Base-by-base conservation (phyloP, 2,113 vertebrate species). In the Thamnophis sirtalis region DNA sequence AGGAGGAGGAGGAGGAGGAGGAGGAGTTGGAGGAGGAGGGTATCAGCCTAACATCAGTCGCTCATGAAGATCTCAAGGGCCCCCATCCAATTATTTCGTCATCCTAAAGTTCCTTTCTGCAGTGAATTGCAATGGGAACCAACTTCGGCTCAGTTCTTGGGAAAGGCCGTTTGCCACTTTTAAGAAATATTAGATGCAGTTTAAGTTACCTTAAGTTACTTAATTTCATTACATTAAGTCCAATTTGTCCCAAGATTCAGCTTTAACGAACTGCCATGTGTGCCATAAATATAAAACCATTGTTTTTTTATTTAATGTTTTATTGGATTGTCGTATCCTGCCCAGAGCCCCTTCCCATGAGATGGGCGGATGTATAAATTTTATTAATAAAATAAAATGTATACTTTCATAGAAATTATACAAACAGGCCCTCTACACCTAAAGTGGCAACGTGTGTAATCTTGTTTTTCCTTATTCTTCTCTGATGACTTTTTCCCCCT, bases 51-150 rank as follows among this genome's bases (percentile, higher is more conserved):
- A 87, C 0, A 0, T 91, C 38, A 89, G 94, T 92, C 92, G 33
- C 56, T 54, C 80, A 0, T 87, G 90, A 90, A 88, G 56, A 3
- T n/a, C 92, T 93, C 89, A 90, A 88, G 90, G 93, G 92, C 85
- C 56, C 91, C 92, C 49, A 85, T 38, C 89, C 89, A 90, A 53
- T 85, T 91, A 87, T 90, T 92, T 94, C 9, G 93, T 93, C 87
- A 33, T 86, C 80, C 10, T 88, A 51, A 89, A 86, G 11, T 3
- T 86, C 49, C 15, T 28, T 2, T 93, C 73, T 58, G n/a, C 50
- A 93, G 43, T 19, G n/a, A 92, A 89, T 56, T 17, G 28, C 43
- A 4, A 43, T 4, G 68, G 93, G 33, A n/a, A 24, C 43, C 51
- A 19, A 26, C 91, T 26, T 63, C 48, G 50, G 1, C 0, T 53